Evolutionary conservation across 2,113 vertebrate genomes (phyloP).

Genomic region (Struthidea cinerea): DNA sequence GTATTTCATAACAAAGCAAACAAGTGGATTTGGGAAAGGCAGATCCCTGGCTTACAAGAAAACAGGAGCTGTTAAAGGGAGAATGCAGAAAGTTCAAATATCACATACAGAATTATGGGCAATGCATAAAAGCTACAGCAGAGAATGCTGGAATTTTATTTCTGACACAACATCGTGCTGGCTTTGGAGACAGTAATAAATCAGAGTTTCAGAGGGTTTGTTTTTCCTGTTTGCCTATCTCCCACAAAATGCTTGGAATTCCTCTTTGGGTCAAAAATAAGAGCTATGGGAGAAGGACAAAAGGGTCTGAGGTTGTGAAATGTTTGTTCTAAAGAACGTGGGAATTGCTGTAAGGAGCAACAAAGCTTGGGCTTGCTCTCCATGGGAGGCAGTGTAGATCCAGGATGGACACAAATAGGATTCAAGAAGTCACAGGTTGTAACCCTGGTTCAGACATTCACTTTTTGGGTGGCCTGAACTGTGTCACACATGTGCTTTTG

Average conservation of each 20-base stretch:
- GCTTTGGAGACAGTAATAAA: constrained; percentile 30
- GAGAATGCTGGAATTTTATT: not conserved
- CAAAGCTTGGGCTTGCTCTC: constrained; percentile 13
- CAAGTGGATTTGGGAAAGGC: not conserved
- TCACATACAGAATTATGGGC: not conserved
- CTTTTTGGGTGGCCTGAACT: constrained; percentile 12
- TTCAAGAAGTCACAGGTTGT: not conserved
- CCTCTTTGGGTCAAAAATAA: constrained; percentile 43
- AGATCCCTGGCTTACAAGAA: not conserved
- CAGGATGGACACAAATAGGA: not conserved
- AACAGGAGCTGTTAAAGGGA: not conserved
- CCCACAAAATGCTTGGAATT: constrained; percentile 53
- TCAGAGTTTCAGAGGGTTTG: constrained; percentile 24
- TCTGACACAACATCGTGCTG: not conserved
- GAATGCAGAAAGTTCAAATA: not conserved
- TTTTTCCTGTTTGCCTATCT: constrained; percentile 51
- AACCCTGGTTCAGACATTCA: not conserved
- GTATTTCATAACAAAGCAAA: not conserved
- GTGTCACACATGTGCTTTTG: not conserved
- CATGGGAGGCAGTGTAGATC: not conserved
- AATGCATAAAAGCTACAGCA: not conserved
- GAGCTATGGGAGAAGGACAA: constrained; percentile 46
- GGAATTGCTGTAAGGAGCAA: constrained; percentile 25
- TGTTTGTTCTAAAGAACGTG: constrained; percentile 39
- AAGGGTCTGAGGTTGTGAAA: constrained; percentile 57